These are phyloP conservation scores for Akabosia matsudoensis DNA, from an alignment of 1,140 invertebrate genomes.

Conservation along the genomic window DNA sequence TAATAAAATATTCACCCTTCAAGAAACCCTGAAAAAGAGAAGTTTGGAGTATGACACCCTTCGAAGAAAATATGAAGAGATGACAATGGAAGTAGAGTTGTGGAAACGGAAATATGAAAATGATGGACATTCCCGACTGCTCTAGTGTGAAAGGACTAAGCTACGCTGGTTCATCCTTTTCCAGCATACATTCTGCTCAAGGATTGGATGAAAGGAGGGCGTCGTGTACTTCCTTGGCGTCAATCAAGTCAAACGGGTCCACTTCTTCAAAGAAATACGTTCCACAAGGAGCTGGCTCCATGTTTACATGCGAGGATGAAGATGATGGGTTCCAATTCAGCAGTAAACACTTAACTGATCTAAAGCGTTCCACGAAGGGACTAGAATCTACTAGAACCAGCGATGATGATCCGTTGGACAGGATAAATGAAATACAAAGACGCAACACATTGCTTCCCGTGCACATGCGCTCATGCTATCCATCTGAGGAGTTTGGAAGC, in stretches of 20 bases:
- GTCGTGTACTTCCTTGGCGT: conserved; percentile 31
- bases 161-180: neutral
- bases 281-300: conserved; percentile 57
- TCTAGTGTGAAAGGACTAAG: neutral
- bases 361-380: conserved; percentile 50
- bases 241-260: conserved; percentile 48
- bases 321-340: conserved; percentile 64
- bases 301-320: conserved; percentile 73
- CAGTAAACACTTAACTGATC: conserved; percentile 54
- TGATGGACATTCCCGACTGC: neutral
- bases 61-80: neutral
- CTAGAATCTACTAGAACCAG: conserved; percentile 48
- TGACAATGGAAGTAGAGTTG: neutral
- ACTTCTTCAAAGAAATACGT: conserved; percentile 51
- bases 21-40: neutral
- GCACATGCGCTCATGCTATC: conserved; percentile 84
- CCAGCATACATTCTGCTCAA: neutral
- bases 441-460: conserved; percentile 81
- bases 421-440: conserved; percentile 70
- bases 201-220: conserved; percentile 14
- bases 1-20: neutral
- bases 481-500: conserved; percentile 69
- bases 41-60: neutral
- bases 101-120: neutral
- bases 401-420: conserved; percentile 48